phyloP scores from a whole-genome alignment of 2,113 vertebrate genomes.

The Malurus melanocephalus region DNA sequence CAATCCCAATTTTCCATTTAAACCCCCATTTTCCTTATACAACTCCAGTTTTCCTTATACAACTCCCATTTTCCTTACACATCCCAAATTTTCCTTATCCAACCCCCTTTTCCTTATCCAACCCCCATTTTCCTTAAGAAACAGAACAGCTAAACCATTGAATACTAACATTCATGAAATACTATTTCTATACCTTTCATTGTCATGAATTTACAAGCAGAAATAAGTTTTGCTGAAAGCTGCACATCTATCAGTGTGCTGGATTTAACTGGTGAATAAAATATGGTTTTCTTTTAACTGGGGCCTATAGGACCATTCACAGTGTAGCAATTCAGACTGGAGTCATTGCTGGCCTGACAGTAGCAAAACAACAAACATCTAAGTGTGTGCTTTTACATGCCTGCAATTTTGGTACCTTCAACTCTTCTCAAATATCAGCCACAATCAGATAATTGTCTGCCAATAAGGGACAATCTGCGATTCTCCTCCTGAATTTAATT shows the following conservation, averaged over 20 bases:
- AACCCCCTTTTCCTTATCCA: not conserved
- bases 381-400: not conserved
- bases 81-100: not conserved
- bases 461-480: not conserved
- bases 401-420: not conserved
- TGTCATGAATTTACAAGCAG: not conserved
- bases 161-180: conserved; percentile 16
- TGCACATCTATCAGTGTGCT: not conserved
- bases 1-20: too few relatives aligned
- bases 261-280: not conserved
- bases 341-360: not conserved
- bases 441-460: not conserved
- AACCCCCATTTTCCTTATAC: not conserved
- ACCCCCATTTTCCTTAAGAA: not conserved
- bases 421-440: not conserved
- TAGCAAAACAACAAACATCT: not conserved
- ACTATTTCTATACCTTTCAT: not conserved
- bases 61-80: not conserved
- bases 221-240: not conserved
- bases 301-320: not conserved
- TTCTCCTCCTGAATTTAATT: not conserved
- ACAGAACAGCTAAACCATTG: not conserved
- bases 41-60: not conserved
- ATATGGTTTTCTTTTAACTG: not conserved
- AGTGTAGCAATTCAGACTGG: not conserved